phyloP scores from a whole-genome alignment of 2,113 vertebrate species.

The Trochalopteron elliotii region DNA sequence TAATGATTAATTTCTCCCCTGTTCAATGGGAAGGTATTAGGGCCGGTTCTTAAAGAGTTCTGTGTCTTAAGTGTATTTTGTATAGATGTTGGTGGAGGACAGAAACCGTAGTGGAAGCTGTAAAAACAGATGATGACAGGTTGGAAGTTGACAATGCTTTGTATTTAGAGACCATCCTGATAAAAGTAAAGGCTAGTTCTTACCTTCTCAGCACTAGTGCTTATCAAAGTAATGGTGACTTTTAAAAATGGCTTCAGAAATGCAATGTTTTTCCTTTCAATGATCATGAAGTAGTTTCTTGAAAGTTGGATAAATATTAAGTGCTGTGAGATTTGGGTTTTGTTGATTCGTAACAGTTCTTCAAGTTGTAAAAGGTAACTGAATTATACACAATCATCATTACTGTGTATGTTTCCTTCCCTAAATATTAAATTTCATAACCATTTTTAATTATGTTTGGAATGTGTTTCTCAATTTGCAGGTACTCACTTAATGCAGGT shows the following conservation, averaged over 20 bases:
- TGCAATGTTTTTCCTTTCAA: background rate
- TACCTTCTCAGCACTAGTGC: background rate
- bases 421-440: background rate
- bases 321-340: background rate
- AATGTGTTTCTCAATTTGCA: background rate
- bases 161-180: background rate
- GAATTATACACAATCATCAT: background rate
- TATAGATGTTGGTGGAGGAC: background rate
- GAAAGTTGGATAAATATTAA: background rate
- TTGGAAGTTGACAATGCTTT: background rate
- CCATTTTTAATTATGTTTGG: background rate
- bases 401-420: background rate
- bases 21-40: background rate
- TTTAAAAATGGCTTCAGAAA: background rate
- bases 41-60: background rate
- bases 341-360: background rate
- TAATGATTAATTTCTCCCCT: background rate
- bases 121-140: background rate
- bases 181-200: background rate
- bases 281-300: background rate
- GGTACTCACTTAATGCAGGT: background rate
- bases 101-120: background rate
- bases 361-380: background rate
- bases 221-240: background rate
- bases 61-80: background rate